Evolutionary conservation across 1,140 invertebrate genomes (phyloP), one percentile per base, ranked within the genome.

Genomic region (Tetragnatha versicolor): DNA sequence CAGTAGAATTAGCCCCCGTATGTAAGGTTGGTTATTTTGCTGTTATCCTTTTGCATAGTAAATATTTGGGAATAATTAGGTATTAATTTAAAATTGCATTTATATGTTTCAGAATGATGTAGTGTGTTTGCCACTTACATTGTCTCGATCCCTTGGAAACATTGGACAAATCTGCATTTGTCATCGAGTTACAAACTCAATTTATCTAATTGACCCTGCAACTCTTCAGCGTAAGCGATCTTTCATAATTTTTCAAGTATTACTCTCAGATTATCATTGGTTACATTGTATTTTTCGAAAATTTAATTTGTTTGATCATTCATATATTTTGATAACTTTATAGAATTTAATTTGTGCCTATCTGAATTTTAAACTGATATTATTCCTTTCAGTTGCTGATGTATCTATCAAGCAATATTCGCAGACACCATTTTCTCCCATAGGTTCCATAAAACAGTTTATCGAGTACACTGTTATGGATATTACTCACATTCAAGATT

Each of bases 391-490:
- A 95, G 93, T 96, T 84, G 93, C 94, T 80, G 96, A 98, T 86
- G 83, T 98, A 3, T 93, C 88, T 82, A 89, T 92, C 14, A 90
- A 90, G 6, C 85, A 90, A 2, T 99, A 92, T 86, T 99, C 94
- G 92, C 88, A 95, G 81, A 85, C 91, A 80, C 93, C 94, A 7
- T 99, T 99, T 84, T 88, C 89, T 39, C 89, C 91, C 45, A 91
- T 99, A 55, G 96, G 93, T 83, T 92, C 93, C 84, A 92, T 94
- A 0, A 98, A 96, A 85, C 94, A 97, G 83, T 86, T 99, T 58
- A 90, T 91, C 2, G 95, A 99, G 85, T 99, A 94, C 84, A 91
- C 94, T 82, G 94, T 99, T 0, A 97, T 99, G 92, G 93, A 99
- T 84, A 91, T 97, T 79, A 95, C 98, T 83, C 87, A 91, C 45